Conservation (phyloP, 1,140 invertebrate genomes). For the Eumaeus atala region DNA sequence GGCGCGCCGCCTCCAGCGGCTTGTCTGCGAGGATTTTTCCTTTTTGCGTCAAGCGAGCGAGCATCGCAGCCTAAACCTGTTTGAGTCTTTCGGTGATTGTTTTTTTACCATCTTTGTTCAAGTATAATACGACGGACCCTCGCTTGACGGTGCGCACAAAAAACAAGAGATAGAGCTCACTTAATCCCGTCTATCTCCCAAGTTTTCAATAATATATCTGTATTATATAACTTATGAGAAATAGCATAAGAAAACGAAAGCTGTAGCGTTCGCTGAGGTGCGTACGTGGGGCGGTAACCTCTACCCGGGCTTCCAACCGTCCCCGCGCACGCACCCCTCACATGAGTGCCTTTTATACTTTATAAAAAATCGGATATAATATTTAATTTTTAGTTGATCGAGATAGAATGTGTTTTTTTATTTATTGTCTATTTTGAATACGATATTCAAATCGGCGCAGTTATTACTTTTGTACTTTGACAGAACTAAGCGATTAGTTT, state of each 20-base stretch:
- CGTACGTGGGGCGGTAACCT: conserved; percentile 31
- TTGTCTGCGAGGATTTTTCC: conserved; percentile 53
- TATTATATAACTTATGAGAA: conserved; percentile 29
- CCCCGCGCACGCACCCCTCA: conserved; percentile 34
- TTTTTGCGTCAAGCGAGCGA: conserved; percentile 57
- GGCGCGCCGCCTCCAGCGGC: conserved; percentile 37
- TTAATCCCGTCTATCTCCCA: conserved; percentile 48
- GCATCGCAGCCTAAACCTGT: conserved; percentile 51
- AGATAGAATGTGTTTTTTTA: conserved; percentile 67
- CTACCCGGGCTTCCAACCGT: conserved; percentile 52
- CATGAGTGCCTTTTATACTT: conserved; percentile 64
- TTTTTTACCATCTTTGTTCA: conserved; percentile 38
- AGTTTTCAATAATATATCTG: conserved; percentile 44
- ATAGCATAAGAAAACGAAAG: conserved; percentile 16
- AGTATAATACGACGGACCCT: conserved; percentile 31
- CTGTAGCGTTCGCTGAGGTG: conserved; percentile 27
- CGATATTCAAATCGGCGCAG: conserved; percentile 68
- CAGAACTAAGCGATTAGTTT: conserved; percentile 66
- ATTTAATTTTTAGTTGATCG: conserved; percentile 72
- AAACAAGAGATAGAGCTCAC: conserved; percentile 41
- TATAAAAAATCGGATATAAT: conserved; percentile 68
- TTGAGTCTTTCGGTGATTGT: conserved; percentile 61
- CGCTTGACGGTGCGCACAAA: conserved; percentile 29
- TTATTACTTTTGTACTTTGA: conserved; percentile 71
- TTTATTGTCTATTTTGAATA: conserved; percentile 72